Base-by-base conservation (phyloP, 2,113 vertebrate species). In the Lagopus muta region DNA sequence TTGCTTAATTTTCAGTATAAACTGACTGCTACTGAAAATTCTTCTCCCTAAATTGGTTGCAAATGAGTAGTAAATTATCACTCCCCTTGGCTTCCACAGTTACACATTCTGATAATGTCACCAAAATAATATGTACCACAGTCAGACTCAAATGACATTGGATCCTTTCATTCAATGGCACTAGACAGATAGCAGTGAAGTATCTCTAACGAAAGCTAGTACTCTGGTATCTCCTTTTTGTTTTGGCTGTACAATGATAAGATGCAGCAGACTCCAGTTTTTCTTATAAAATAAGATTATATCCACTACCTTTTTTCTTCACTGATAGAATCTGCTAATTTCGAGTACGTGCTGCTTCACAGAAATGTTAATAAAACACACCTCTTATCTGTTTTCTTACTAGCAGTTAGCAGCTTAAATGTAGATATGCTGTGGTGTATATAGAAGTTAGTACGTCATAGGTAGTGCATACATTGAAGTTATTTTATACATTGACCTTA, bases 191-290 rank as follows among this genome's bases (percentile, higher is more conserved):
- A 94, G 74, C 62, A 8, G 43, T 10, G 60, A 17, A 20, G 1
- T 82, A 43, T 92, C 86, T 72, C 77, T 9, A 48, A 50, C 47
- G 38, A 62, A 7, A 66, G 67, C 48, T 77, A 30, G 3, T 71
- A 43, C 88, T 66, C 79, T 15, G 65, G 60, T 82, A 92, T 17
- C 67, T 88, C 79, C 45, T 69, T 40, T 84, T 86, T 96, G 94
- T 92, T 97, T 95, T 86, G 95, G 55, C 94, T 96, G 16, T 36
- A n/a, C 43, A 15, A 3, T n/a, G 93, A 71, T 92, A 86, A 96
- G 78, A 87, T 52, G 74, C 1, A 80, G 79, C 82, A 88, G 55
- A 4, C 40, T 88, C 30, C n/a, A 50, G 64, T 0, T 70, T 73
- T 75, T 55, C 36, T 84, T 38, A 30, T 8, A 54, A 74, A 64